These are phyloP conservation scores for Nymphalis urticae DNA, from an alignment of 2,888 invertebrate genomes.

Conservation along the genomic window DNA sequence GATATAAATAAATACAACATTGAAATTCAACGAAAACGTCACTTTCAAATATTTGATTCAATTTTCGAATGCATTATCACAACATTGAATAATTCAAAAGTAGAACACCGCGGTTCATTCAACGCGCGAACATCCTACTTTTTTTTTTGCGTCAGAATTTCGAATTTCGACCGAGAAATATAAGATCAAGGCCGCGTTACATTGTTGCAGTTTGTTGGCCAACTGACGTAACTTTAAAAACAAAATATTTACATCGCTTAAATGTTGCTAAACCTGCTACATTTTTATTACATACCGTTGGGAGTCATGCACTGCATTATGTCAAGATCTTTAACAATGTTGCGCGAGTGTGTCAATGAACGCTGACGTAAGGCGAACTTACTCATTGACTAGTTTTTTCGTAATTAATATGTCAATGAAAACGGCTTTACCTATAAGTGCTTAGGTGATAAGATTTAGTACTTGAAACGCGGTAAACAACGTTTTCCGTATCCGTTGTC, in stretches of 20 bases:
- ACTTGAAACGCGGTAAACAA: too few relatives aligned
- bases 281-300: constrained; percentile 5
- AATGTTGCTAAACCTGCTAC: constrained; percentile 1
- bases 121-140: neutral
- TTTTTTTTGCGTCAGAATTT: constrained; percentile 2
- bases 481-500: too few relatives aligned
- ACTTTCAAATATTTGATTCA: too few relatives aligned
- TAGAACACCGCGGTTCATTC: neutral
- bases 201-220: constrained; percentile 31
- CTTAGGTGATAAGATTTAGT: too few relatives aligned
- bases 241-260: constrained; percentile 13
- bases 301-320: neutral
- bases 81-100: neutral
- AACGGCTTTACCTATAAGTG: too few relatives aligned
- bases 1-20: too few relatives aligned
- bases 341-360: constrained; percentile 1
- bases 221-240: constrained; percentile 3
- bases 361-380: neutral
- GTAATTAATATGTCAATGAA: too few relatives aligned
- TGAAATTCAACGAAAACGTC: too few relatives aligned
- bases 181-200: constrained; percentile 30
- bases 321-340: constrained; percentile 18
- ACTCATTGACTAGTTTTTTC: neutral
- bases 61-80: neutral
- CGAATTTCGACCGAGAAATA: constrained; percentile 4